phyloP scores from a whole-genome alignment of 2,888 invertebrate genomes.

The Himalopsyche anomala region DNA sequence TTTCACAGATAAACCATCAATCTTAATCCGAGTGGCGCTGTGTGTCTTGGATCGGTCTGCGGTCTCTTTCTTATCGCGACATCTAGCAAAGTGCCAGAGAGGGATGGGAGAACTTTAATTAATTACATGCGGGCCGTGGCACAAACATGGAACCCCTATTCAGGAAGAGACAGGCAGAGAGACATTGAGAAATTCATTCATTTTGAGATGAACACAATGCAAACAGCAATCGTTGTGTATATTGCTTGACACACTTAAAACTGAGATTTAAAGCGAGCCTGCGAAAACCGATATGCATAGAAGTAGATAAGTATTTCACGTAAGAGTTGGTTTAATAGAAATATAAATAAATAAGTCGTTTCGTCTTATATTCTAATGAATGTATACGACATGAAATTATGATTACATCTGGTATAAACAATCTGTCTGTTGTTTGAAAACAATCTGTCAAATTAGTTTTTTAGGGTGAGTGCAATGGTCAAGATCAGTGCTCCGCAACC shows the following conservation, averaged over 20 bases:
- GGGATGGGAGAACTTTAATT: conserved; percentile 54
- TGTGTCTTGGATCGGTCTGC: conserved; percentile 54
- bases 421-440: no score
- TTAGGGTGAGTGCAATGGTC: no score
- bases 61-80: conserved; percentile 50
- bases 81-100: conserved; percentile 35
- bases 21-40: conserved; percentile 54
- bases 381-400: no score
- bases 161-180: neutral
- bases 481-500: no score
- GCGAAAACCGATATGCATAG: no score
- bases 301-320: no score
- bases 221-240: neutral
- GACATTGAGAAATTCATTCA: conserved; percentile 44
- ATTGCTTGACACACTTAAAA: conserved; percentile 1
- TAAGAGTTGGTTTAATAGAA: no score
- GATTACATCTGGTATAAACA: no score
- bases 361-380: no score
- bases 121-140: conserved; percentile 58
- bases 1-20: conserved; percentile 53
- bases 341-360: no score
- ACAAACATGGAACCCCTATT: conserved; percentile 53
- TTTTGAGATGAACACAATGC: conserved; percentile 39
- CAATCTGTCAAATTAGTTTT: no score
- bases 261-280: neutral